A percentile compares a stretch with the other conserved stretches of the same genome.
Conservation (phyloP, 2,888 invertebrate species). For the Lasioglossum zephyrum region DNA sequence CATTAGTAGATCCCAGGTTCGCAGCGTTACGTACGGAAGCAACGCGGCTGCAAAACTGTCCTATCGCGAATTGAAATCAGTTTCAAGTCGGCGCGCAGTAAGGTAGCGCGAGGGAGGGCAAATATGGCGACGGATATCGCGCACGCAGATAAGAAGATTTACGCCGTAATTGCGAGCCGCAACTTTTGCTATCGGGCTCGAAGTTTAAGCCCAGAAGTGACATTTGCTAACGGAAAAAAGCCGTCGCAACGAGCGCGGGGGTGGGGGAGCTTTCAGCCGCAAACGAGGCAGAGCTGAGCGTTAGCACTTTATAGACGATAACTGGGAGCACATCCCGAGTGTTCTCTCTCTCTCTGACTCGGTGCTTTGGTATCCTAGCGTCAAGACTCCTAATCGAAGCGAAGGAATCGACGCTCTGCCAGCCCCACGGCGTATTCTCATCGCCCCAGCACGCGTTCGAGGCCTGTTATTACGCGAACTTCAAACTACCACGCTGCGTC, state of each 20-base stretch:
- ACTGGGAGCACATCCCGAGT: conserved; percentile 61
- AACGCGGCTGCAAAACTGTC: conserved; percentile 3
- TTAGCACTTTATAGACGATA: conserved; percentile 69
- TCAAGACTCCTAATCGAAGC: conserved; percentile 67
- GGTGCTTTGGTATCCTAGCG: conserved; percentile 31
- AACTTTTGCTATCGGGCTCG: conserved; percentile 13
- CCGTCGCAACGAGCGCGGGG: conserved; percentile 48
- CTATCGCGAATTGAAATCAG: conserved; percentile 20
- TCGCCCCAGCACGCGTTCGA: conserved; percentile 58
- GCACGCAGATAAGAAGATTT: conserved; percentile 34
- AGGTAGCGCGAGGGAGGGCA: not conserved
- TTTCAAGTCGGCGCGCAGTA: not conserved
- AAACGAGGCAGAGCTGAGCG: conserved; percentile 56
- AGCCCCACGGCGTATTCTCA: conserved; percentile 63
- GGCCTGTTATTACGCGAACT: conserved; percentile 72
- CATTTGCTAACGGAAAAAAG: conserved; percentile 33
- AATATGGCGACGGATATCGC: not conserved
- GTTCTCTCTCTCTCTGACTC: conserved; percentile 3
- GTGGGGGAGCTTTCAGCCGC: not conserved
- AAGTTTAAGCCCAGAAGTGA: conserved; percentile 4
- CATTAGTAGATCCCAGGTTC: not conserved
- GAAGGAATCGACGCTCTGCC: conserved; percentile 59
- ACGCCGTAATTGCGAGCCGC: conserved; percentile 29
- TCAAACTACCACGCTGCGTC: conserved; percentile 69
- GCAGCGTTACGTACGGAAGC: not conserved